These are phyloP conservation scores for Pristionchus fissidentatus DNA, from an alignment of 2,888 invertebrate genomes.

Conservation along the genomic window DNA sequence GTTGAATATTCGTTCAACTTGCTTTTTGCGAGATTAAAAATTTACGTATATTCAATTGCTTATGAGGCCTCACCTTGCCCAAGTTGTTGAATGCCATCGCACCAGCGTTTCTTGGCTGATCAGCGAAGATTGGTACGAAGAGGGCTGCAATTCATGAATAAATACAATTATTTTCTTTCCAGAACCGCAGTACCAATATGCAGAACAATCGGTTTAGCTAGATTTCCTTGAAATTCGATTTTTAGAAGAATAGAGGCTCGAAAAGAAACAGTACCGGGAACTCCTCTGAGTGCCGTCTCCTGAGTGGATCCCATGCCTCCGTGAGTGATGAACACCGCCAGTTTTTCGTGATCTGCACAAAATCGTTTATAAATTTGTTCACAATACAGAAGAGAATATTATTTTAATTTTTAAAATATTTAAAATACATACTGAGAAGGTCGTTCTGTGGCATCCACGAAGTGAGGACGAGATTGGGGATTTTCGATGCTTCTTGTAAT, in stretches of 20 bases:
- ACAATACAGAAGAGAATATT: not conserved
- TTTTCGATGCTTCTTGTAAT: not conserved
- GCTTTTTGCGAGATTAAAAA: too few relatives aligned
- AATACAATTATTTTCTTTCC: not conserved
- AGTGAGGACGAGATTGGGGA: slow-evolving; percentile 31
- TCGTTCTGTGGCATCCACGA: slow-evolving; percentile 46
- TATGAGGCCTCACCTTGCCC: not conserved
- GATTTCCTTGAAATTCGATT: not conserved
- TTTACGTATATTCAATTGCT: too few relatives aligned
- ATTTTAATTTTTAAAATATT: not conserved
- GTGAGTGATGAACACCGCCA: slow-evolving; percentile 28
- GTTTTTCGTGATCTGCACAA: not conserved
- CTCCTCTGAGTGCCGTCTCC: slow-evolving; percentile 23
- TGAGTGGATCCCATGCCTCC: slow-evolving; percentile 21
- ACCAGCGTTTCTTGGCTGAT: slow-evolving; percentile 30
- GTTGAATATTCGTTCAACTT: too few relatives aligned
- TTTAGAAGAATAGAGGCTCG: too few relatives aligned
- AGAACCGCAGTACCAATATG: not conserved
- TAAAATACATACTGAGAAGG: not conserved
- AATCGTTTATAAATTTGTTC: not conserved
- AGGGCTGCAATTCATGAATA: not conserved
- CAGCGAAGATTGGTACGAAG: slow-evolving; percentile 13
- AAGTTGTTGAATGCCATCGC: slow-evolving; percentile 7
- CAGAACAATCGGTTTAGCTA: not conserved
- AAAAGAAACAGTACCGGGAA: not conserved